Evolutionary conservation across 2,113 vertebrate genomes (phyloP).

Genomic region (Canis aureus): DNA sequence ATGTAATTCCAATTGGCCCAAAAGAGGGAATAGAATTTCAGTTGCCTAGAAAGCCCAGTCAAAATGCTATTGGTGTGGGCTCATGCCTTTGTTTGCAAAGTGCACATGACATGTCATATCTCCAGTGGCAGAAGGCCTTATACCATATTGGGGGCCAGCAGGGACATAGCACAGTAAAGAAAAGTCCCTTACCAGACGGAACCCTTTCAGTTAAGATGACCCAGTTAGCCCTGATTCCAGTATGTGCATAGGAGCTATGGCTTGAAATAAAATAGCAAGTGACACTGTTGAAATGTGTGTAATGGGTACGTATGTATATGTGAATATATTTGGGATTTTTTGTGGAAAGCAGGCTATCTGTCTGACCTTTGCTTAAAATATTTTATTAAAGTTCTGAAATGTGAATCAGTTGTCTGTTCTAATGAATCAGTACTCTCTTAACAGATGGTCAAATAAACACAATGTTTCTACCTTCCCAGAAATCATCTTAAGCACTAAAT

Average conservation of each 20-base stretch:
- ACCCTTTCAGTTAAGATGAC: background rate
- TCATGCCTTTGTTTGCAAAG: background rate
- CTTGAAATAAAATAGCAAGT: background rate
- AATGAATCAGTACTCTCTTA: slow-evolving; percentile 66
- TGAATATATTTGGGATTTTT: background rate
- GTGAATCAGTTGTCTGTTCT: slow-evolving; percentile 33
- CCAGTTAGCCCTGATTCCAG: background rate
- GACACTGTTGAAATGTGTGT: background rate
- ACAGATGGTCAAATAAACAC: slow-evolving; percentile 78
- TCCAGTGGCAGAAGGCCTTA: background rate
- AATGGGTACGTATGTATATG: background rate
- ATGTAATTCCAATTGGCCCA: background rate
- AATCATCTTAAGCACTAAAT: slow-evolving; percentile 69
- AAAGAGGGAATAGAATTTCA: background rate
- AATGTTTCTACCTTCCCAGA: slow-evolving; percentile 73
- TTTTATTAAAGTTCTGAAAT: slow-evolving; percentile 59
- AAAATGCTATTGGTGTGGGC: background rate
- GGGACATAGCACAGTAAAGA: accelerated
- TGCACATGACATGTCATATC: background rate
- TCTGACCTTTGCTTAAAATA: slow-evolving; percentile 56
- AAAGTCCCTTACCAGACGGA: background rate
- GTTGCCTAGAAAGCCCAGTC: background rate
- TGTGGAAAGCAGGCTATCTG: background rate
- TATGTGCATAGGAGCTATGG: background rate
- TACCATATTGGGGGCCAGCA: accelerated